Base-by-base conservation (phyloP, 2,113 vertebrate species). In the Pygoscelis antarcticus region DNA sequence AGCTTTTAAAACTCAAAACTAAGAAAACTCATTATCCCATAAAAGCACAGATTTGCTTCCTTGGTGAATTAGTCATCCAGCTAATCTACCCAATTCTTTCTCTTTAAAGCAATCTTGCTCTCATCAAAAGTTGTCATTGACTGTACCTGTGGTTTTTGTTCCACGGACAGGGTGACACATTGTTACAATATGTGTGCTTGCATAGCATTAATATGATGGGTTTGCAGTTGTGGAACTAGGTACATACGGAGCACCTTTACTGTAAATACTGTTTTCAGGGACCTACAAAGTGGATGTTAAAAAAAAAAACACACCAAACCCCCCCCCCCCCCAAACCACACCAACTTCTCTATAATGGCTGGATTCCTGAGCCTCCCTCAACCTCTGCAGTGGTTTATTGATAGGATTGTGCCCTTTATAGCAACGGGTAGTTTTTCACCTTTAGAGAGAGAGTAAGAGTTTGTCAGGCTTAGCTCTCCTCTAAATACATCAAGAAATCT, bases 1-100 rank as follows among this genome's bases (percentile, higher is more conserved):
- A 93, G 62, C 47, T 76, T 68, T 87, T 89, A 83, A 83, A 82
- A 78, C 52, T 58, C 5, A 20, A 96, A 93, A 87, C 65, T 94
- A 68, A 68, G 83, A 94, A 91, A 95, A 76, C 14, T 30, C 36
- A 80, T 69, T 71, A 92, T 49, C 47, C 89, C 58, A 51, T 79
- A 61, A 93, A 96, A 78, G 36, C 68, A 78, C 5, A 55, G 11
- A 86, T 51, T 85, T 80, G 16, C 46, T 70, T 71, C 58, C 66
- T 86, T 46, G 16, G 32, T 65, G 87, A 80, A 84, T 86, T 54
- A 86, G 52, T 84, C 60, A 84, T 44, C 44, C 10, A 15, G 68
- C 34, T 89, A 85, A 94, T 77, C 70, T 77, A 54, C 55, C 32
- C 64, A n/a, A 72, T 58, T 89, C 34, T 23, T 74, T 34, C 40